Evolutionary conservation across 2,888 invertebrate species (phyloP), one percentile per base, ranked within the genome.

Genomic region (Pyrrhia umbra): DNA sequence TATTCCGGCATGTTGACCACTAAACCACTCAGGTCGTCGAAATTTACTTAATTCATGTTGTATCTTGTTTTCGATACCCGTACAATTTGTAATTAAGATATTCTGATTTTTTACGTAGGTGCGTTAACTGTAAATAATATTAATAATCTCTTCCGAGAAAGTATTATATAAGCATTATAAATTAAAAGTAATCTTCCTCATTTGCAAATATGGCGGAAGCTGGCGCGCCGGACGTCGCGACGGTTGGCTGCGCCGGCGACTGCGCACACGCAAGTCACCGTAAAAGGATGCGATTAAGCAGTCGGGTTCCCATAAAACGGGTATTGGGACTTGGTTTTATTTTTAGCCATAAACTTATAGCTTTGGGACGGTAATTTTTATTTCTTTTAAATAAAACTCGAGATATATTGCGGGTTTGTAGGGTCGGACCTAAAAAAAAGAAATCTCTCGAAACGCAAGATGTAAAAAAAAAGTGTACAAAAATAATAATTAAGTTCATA

Each of bases 291-390:
- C 23, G 70, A 52, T 46, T 46, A 52, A 16, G 23, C 45, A 45
- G 40, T 45, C 55, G 50, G 42, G 63, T 50, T 56, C 76, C 50
- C 76, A 70, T 64, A 40, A 70, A 72, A 72, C 71, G 76, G 43
- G 71, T 72, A 75, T 69, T 27, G 55, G 50, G 58, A 43, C 42
- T 18, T 34, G 39, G 54, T 63, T 72, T 75, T 75, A 70, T 72
- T 72, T 75, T 75, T 49, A 70, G 39, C 45, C 25, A 30, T 68
- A 61, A 56, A 55, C 8, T 51, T 39, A 42, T 25, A 39, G 68
- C 58, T 42, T 10, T 4, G 46, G 46, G 6, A 43, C 30, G 13
- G 61, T 54, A 54, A 55, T 74, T 62, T 9, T 40, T 47, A 10
- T 20, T 50, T 39, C 9, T 42, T 70, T 16, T 39, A 40, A 30